Percentiles rank a stretch among this genome's conserved stretches.
Evolutionary conservation across 2,888 invertebrate species (phyloP).

Genomic region (Miltochrista miniata): DNA sequence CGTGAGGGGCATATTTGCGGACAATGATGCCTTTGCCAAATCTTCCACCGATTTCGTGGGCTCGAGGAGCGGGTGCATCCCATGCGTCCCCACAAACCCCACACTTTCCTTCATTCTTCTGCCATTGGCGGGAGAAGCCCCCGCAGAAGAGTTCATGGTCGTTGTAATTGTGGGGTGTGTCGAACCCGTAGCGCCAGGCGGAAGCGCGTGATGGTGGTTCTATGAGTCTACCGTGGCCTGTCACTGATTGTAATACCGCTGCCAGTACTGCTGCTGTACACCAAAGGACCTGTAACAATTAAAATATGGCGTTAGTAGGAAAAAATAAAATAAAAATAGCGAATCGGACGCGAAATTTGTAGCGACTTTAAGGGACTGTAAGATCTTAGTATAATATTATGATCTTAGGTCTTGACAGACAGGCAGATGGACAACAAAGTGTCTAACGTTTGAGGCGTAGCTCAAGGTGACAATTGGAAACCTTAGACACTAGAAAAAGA

Average conservation of each 20-base stretch:
- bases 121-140: slow-evolving; percentile 93
- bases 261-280: slow-evolving; percentile 55
- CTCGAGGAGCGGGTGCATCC: slow-evolving; percentile 87
- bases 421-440: too few species aligned
- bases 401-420: too few species aligned
- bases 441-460: too few species aligned
- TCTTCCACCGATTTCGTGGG: slow-evolving; percentile 92
- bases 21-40: slow-evolving; percentile 93
- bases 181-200: slow-evolving; percentile 95
- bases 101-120: slow-evolving; percentile 91
- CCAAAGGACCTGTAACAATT: slow-evolving; percentile 67
- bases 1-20: slow-evolving; percentile 88
- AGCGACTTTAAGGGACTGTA: too few species aligned
- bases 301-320: neutral
- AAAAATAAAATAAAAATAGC: too few species aligned
- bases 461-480: too few species aligned
- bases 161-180: slow-evolving; percentile 94
- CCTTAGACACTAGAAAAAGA: too few species aligned
- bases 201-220: slow-evolving; percentile 95
- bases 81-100: slow-evolving; percentile 95
- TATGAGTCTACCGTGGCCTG: slow-evolving; percentile 89
- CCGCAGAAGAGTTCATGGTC: slow-evolving; percentile 95
- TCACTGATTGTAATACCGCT: slow-evolving; percentile 58
- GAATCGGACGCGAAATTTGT: too few species aligned
- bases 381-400: too few species aligned